phyloP scores from a whole-genome alignment of 2,797 vertebrate genomes.

The Loris lydekkerianus region DNA sequence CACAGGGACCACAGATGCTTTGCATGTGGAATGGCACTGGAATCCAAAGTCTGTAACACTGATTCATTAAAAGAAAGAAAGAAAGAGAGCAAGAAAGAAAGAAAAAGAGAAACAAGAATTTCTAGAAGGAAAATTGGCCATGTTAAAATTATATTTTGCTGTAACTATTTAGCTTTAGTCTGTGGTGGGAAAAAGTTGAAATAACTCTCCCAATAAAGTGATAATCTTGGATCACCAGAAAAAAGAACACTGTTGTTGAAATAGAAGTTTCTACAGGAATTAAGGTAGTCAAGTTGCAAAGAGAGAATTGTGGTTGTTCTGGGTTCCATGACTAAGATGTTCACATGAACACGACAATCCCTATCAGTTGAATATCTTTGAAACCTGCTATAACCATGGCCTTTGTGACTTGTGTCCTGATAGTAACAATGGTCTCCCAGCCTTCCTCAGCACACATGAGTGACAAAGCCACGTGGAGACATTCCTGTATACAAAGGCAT shows the following conservation, averaged over 20 bases:
- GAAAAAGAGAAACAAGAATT: constrained; percentile 89
- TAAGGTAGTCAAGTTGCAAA: constrained; percentile 94
- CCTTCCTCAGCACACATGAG: constrained; percentile 93
- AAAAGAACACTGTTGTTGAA: constrained; percentile 96
- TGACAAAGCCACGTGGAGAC: constrained; percentile 94
- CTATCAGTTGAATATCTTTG: constrained; percentile 94
- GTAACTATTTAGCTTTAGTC: constrained; percentile 94
- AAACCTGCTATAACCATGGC: constrained; percentile 96
- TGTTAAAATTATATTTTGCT: constrained; percentile 95
- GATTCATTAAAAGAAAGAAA: not conserved
- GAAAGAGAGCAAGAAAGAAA: not conserved
- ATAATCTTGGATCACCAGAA: constrained; percentile 97
- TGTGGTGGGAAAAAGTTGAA: constrained; percentile 95
- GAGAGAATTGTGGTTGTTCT: constrained; percentile 95
- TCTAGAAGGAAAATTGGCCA: constrained; percentile 90
- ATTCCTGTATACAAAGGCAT: constrained; percentile 93
- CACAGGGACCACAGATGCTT: not conserved
- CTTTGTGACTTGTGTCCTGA: constrained; percentile 95
- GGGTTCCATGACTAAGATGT: constrained; percentile 96
- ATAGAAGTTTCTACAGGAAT: constrained; percentile 97
- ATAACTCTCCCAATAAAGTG: constrained; percentile 96
- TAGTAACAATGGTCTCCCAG: constrained; percentile 95
- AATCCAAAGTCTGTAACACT: not conserved
- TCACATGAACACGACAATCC: constrained; percentile 95
- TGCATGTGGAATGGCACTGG: not conserved